phyloP scores from a whole-genome alignment of 2,888 invertebrate species.

The Nezara viridula region DNA sequence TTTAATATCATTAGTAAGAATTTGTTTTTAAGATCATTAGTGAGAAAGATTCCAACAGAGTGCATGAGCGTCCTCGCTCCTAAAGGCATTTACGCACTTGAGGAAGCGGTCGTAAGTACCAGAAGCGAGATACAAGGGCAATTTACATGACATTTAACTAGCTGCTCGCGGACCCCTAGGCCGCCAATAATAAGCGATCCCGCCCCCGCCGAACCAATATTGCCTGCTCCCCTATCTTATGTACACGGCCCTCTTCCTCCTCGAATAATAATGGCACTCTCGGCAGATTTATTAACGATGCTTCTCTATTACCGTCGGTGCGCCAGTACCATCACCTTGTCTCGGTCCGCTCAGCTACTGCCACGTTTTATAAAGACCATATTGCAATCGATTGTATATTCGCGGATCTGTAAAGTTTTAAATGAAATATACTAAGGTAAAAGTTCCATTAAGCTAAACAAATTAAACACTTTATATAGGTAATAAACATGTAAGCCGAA shows the following conservation, averaged over 20 bases:
- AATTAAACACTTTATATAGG: too few species aligned
- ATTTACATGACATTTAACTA: slow-evolving; percentile 44
- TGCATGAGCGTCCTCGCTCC: not conserved
- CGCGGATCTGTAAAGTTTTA: too few species aligned
- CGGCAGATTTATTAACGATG: slow-evolving; percentile 7
- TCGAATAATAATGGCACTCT: slow-evolving; percentile 45
- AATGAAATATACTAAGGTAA: too few species aligned
- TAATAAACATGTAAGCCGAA: too few species aligned
- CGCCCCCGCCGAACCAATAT: slow-evolving; percentile 36
- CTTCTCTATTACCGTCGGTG: not conserved
- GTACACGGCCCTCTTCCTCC: slow-evolving; percentile 22
- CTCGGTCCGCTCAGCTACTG: too few species aligned
- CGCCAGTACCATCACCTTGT: not conserved
- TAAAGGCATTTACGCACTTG: not conserved
- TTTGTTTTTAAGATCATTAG: too few species aligned
- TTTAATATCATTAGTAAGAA: too few species aligned
- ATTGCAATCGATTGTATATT: too few species aligned
- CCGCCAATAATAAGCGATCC: slow-evolving; percentile 26
- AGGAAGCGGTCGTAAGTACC: not conserved
- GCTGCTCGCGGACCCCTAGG: not conserved
- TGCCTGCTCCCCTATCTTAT: slow-evolving; percentile 30
- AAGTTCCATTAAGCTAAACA: too few species aligned
- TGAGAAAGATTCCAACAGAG: not conserved
- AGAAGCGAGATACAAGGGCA: not conserved
- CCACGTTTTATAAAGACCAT: too few species aligned